Conservation (phyloP, 2,888 invertebrate genomes). For the Zeuzera pyrina region DNA sequence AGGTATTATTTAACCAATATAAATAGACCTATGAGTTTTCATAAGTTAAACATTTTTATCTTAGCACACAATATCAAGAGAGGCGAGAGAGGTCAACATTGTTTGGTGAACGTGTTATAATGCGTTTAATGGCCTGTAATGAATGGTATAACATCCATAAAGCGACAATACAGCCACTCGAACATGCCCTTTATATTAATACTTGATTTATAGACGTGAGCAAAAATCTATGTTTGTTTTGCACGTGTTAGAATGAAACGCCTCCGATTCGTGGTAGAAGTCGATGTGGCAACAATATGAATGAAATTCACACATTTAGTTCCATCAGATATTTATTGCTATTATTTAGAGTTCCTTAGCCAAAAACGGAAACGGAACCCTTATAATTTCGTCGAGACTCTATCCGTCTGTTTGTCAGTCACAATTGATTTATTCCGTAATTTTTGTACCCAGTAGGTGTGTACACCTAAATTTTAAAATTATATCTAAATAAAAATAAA, state of each 20-base stretch:
- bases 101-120: conserved; percentile 52
- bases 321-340: no score
- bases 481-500: no score
- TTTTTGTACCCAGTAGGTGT: no score
- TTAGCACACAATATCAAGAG: conserved; percentile 13
- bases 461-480: no score
- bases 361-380: no score
- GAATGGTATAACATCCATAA: conserved; percentile 72
- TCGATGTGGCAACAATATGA: no score
- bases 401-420: no score
- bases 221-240: conserved; percentile 53
- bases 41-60: conserved; percentile 22
- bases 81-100: conserved; percentile 24
- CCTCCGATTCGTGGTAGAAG: conserved; percentile 36
- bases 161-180: conserved; percentile 67
- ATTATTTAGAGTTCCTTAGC: no score
- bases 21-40: conserved; percentile 32
- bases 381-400: no score
- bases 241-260: conserved; percentile 55
- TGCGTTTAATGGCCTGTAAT: conserved; percentile 71
- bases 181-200: conserved; percentile 65
- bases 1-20: conserved; percentile 47
- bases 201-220: conserved; percentile 61
- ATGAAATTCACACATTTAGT: no score
- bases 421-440: no score